Evolutionary conservation across 2,797 vertebrate species (phyloP).

Genomic region (Sebastes cheni): DNA sequence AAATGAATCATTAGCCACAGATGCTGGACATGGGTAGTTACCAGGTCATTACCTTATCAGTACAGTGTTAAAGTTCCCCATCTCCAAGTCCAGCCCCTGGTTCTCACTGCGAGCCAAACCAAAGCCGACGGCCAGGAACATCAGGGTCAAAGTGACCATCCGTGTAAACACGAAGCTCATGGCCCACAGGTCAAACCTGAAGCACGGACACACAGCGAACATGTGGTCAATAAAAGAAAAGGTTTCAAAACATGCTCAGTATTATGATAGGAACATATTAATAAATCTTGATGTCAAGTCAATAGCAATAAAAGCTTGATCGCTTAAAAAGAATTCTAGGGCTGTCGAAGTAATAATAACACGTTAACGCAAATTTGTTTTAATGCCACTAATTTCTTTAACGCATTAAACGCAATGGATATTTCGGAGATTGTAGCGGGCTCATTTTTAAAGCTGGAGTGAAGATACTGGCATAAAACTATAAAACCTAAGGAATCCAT

Average conservation of each 20-base stretch:
- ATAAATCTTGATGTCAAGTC: not conserved
- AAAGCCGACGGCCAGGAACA: slow-evolving; percentile 93
- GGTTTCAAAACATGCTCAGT: not conserved
- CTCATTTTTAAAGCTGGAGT: too few species aligned
- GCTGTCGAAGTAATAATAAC: too few species aligned
- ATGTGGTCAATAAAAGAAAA: not conserved
- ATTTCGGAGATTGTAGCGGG: too few species aligned
- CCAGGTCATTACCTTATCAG: slow-evolving; percentile 85
- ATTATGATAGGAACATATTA: not conserved
- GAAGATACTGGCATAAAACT: too few species aligned
- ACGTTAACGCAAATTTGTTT: too few species aligned
- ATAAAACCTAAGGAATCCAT: too few species aligned
- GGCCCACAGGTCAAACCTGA: slow-evolving; percentile 94
- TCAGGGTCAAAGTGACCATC: slow-evolving; percentile 93
- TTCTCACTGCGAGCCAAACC: slow-evolving; percentile 91
- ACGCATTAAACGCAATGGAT: too few species aligned
- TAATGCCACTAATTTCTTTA: too few species aligned
- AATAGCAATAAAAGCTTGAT: not conserved
- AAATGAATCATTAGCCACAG: slow-evolving; percentile 13
- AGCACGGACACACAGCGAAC: not conserved
- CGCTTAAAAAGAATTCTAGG: too few species aligned
- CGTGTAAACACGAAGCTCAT: slow-evolving; percentile 91
- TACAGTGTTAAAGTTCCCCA: slow-evolving; percentile 93
- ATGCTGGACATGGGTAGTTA: rapidly evolving
- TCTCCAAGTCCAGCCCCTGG: slow-evolving; percentile 89